Evolutionary conservation across 2,113 vertebrate genomes (phyloP).

Genomic region (Donacobius atricapilla): DNA sequence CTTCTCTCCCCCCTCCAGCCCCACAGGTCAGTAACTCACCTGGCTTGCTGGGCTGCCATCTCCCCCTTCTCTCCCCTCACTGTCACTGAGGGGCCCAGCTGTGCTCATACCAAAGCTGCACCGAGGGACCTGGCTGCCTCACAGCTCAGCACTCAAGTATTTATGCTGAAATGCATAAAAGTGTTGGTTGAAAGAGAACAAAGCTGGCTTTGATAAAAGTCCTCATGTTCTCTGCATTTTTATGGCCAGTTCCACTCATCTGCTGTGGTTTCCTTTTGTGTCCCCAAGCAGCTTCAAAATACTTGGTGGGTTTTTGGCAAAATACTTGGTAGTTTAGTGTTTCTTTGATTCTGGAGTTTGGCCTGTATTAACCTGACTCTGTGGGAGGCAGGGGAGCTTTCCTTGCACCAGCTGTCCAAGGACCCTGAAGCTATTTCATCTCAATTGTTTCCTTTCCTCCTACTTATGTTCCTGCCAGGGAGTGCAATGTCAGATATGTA

Average conservation of each 20-base stretch:
- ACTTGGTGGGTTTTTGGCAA: not conserved
- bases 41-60: not conserved
- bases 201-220: not conserved
- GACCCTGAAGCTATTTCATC: not conserved
- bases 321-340: not conserved
- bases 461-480: not conserved
- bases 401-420: not conserved
- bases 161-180: not conserved
- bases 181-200: not conserved
- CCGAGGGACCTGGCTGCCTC: not conserved
- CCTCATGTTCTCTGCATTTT: not conserved
- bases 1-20: not conserved
- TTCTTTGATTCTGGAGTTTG: not conserved
- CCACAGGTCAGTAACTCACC: not conserved
- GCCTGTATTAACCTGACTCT: not conserved
- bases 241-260: not conserved
- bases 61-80: not conserved
- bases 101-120: not conserved
- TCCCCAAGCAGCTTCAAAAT: not conserved
- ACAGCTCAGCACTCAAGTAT: not conserved
- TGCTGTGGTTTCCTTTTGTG: not conserved
- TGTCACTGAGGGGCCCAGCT: not conserved
- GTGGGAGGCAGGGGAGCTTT: not conserved
- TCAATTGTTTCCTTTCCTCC: slow-evolving; percentile 12
- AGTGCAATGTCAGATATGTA: not conserved